Percentiles rank a stretch among this genome's conserved stretches.
Conservation (phyloP, 2,888 invertebrate genomes). For the Alsophila aescularia region DNA sequence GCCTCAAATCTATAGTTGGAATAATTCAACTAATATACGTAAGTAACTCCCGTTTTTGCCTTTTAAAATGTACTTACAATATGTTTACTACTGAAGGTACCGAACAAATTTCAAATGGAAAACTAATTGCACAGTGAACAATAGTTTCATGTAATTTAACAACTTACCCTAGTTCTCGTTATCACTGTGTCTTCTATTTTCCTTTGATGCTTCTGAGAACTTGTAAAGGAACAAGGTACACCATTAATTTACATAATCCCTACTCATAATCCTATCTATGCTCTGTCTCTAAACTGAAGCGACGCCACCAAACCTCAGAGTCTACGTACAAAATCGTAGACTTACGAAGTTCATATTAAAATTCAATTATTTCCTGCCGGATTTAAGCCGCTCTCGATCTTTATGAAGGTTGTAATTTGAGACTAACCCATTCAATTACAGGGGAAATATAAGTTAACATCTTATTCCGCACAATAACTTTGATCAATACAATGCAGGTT, state of each 20-base stretch:
- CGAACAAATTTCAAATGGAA: no score
- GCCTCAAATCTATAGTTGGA: no score
- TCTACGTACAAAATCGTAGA: not conserved
- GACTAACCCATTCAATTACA: slow-evolving; percentile 14
- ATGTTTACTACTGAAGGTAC: no score
- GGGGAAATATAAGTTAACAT: slow-evolving; percentile 14
- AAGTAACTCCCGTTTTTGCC: no score
- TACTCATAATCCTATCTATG: slow-evolving; percentile 1
- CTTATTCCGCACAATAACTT: slow-evolving; percentile 22
- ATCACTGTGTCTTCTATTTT: slow-evolving; percentile 11
- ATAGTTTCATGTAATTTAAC: no score
- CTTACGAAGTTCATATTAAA: not conserved
- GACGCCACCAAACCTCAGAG: not conserved
- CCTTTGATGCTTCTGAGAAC: slow-evolving; percentile 14
- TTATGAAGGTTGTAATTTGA: not conserved
- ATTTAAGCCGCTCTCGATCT: not conserved
- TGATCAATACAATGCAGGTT: slow-evolving; percentile 27
- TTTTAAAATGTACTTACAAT: no score
- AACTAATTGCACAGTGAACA: no score
- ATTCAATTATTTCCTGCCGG: not conserved
- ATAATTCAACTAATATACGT: no score
- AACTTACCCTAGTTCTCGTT: no score
- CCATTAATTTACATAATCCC: slow-evolving; percentile 23
- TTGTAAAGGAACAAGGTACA: slow-evolving; percentile 6
- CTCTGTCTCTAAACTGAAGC: slow-evolving; percentile 9